phyloP scores from a whole-genome alignment of 1,140 invertebrate species.

The Papilio machaon region DNA sequence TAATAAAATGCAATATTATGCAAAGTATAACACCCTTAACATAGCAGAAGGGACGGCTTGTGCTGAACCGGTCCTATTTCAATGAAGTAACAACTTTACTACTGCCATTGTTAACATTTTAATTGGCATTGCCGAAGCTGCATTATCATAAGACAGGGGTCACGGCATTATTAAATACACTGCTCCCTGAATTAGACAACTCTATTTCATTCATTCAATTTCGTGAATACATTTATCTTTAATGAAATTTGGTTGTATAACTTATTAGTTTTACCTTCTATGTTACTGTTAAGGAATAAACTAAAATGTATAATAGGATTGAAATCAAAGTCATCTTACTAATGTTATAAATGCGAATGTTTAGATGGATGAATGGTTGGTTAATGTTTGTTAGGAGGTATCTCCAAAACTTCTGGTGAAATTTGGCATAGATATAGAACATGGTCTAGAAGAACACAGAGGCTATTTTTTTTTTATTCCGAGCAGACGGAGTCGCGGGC shows the following conservation, averaged over 20 bases:
- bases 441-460: too few relatives aligned
- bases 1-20: conserved; percentile 43
- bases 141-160: conserved; percentile 56
- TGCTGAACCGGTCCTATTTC: conserved; percentile 70
- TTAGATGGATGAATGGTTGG: too few relatives aligned
- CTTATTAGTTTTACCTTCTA: too few relatives aligned
- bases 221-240: background rate
- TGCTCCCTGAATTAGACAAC: conserved; percentile 44
- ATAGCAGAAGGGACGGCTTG: conserved; percentile 58
- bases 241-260: too few relatives aligned
- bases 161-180: conserved; percentile 42
- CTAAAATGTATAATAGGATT: background rate
- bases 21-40: conserved; percentile 42
- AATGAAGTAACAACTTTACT: conserved; percentile 61
- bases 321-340: background rate
- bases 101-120: conserved; percentile 76
- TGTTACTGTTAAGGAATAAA: too few relatives aligned
- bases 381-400: too few relatives aligned
- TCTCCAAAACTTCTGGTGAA: too few relatives aligned
- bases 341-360: too few relatives aligned
- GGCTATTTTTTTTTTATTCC: too few relatives aligned
- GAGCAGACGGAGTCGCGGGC: too few relatives aligned
- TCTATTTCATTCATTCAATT: background rate
- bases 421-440: too few relatives aligned
- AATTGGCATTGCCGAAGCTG: conserved; percentile 68